Conservation (phyloP, 2,797 vertebrate genomes). For the Strix occidentalis region DNA sequence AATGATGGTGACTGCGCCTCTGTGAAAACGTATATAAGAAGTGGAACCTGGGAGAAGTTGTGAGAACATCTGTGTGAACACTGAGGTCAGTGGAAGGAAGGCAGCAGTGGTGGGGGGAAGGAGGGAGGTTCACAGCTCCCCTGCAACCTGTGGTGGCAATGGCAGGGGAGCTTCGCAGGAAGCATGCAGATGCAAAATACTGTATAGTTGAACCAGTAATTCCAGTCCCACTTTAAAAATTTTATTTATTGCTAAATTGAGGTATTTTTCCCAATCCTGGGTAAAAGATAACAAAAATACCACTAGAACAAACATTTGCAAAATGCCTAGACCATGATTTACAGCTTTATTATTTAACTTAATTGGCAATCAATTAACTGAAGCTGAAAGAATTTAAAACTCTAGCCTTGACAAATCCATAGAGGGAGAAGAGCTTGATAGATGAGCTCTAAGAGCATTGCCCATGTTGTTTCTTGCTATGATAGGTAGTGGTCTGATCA, state of each 20-base stretch:
- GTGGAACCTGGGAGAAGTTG: too few relatives aligned
- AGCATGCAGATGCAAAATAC: not conserved
- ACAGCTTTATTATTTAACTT: not conserved
- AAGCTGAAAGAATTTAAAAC: not conserved
- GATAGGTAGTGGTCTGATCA: not conserved
- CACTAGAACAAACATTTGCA: not conserved
- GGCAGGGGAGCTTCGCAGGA: not conserved
- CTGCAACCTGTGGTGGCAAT: too few relatives aligned
- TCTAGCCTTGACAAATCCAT: not conserved
- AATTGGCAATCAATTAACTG: not conserved
- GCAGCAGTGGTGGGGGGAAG: too few relatives aligned
- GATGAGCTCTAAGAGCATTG: not conserved
- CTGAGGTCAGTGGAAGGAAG: too few relatives aligned
- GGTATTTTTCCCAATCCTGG: not conserved
- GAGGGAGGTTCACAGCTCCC: too few relatives aligned
- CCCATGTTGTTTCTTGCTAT: not conserved
- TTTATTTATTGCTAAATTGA: not conserved
- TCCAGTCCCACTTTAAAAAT: not conserved
- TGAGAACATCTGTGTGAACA: too few relatives aligned
- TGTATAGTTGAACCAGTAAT: not conserved
- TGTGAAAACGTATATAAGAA: too few relatives aligned
- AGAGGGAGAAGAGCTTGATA: not conserved
- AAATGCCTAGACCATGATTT: not conserved
- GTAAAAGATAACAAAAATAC: not conserved
- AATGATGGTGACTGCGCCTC: too few relatives aligned